A percentile compares a stretch with the other conserved stretches of the same genome.
Evolutionary conservation across 1,140 invertebrate genomes (phyloP).

Genomic region (Atopsyche davidsoni): DNA sequence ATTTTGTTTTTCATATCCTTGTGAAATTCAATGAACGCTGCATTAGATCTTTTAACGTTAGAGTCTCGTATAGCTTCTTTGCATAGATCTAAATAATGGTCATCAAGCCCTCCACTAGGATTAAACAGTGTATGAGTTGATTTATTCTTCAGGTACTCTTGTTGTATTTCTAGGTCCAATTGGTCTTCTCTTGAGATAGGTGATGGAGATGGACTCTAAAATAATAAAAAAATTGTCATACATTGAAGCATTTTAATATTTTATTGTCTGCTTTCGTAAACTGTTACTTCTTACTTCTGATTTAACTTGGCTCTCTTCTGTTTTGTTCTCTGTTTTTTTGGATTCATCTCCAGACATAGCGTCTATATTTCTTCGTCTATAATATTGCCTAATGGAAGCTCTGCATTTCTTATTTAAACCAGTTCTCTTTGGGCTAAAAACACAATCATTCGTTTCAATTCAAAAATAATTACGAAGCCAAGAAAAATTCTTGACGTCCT

Average conservation of each 20-base stretch:
- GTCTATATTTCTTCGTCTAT: constrained; percentile 27
- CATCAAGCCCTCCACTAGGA: constrained; percentile 8
- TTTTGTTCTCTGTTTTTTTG: constrained; percentile 21
- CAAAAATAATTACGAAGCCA: too few relatives aligned
- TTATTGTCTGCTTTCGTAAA: neutral
- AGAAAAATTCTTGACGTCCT: too few relatives aligned
- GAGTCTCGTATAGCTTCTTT: constrained; percentile 23
- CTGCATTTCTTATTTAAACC: constrained; percentile 19
- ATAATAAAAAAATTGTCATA: constrained; percentile 6
- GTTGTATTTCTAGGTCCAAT: constrained; percentile 25
- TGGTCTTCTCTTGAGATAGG: constrained; percentile 11
- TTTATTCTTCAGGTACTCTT: constrained; percentile 22
- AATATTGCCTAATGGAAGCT: constrained; percentile 27
- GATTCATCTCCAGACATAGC: constrained; percentile 26
- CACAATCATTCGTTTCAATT: too few relatives aligned
- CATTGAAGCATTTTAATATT: neutral
- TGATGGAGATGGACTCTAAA: constrained; percentile 19
- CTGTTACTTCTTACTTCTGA: constrained; percentile 11
- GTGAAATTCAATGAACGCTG: constrained; percentile 21
- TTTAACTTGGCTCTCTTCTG: constrained; percentile 5
- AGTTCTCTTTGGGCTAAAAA: constrained; percentile 23
- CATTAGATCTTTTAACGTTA: constrained; percentile 18
- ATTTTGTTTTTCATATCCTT: constrained; percentile 18
- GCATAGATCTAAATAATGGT: constrained; percentile 24
- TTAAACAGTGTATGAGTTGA: constrained; percentile 9